Evolutionary conservation across 2,113 vertebrate genomes (phyloP), one percentile per base, ranked within the genome.

Genomic region (Cairina moschata): DNA sequence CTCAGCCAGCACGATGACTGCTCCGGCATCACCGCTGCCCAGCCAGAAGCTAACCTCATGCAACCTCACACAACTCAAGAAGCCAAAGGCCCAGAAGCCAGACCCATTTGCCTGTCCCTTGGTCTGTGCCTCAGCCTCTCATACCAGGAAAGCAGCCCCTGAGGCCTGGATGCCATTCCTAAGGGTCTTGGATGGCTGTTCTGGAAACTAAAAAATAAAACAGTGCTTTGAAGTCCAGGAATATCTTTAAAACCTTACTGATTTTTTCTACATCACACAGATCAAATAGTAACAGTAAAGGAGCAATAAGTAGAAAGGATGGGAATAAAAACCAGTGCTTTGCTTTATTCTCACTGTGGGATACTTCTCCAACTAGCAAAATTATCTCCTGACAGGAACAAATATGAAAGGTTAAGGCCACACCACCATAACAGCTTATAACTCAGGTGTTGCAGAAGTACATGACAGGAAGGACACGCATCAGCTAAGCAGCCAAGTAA

Each of bases 41-140:
- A 31, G 4, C 15, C 63, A 66, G 67, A 25, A 48, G 13, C 9
- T 50, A 60, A 11, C 21, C 44, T 48, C 2, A 0, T 13, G 31
- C 13, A 60, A 11, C 21, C 50, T 48, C 2, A 0, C 16, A n/a
- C 13, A 52, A 21, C 4, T 9, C 13, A 11, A 0, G 1, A 25
- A 52, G 23, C 50, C 50, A 52, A 52, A 4, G 6, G 2, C 31
- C 4, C 1, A 1, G 14, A 77, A 74, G 28, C 15, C 0, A 0
- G 6, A 12, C 5, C 28, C 2, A 1, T 1, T 17, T 71, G 21
- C 50, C 40, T 42, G 11, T 22, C 20, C 26, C n/a, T 31, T 2
- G 1, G 11, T 38, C 2, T 1, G 6, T 4, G 5, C 22, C 6
- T 11, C 26, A 34, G 1, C 3, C 28, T 42, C 66, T 36, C 20